Base-by-base conservation (phyloP, 2,113 vertebrate genomes). In the Synchiropus splendidus region DNA sequence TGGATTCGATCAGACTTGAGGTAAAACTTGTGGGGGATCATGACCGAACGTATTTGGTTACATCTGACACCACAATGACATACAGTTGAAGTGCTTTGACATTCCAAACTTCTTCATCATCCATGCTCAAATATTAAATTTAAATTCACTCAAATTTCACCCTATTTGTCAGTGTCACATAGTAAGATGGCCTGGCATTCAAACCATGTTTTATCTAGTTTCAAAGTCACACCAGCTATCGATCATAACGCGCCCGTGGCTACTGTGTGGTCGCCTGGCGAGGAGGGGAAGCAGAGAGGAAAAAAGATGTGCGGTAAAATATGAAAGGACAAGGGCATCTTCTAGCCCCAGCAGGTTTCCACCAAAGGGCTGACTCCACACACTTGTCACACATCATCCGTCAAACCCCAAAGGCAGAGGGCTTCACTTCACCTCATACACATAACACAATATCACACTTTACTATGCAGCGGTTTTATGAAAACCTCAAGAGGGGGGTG, bases 321-420 rank as follows among this genome's bases (percentile, higher is more conserved):
- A 64, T 54, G 47, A 75, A 71, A 72, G 54, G 67, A 78, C 73
- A 77, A 78, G 75, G 73, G 54, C 67, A 70, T 77, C 67, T 58
- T 64, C 54, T 42, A 64, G 61, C 67, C 75, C 70, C 70, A 55
- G 53, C 10, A 50, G 78, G 70, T 62, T 57, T 58, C 58, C 68
- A 67, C 65, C 72, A 72, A 80, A 80, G 75, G 72, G 78, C 78
- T 78, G 72, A 78, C 70, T 80, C 67, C 70, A 76, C 70, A 74
- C 61, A 70, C 61, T 71, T 80, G 75, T 80, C 78, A 78, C 61
- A 75, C 51, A 64, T 64, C 75, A 80, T 80, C 68, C 50, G 50
- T 80, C 78, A 80, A 70, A 67, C 44, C 55, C 62, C 12, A 27
- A 16, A 44, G 15, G 34, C 15, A 42, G 12, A 33, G 14, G 16